Evolutionary conservation across 2,888 invertebrate genomes (phyloP), one percentile per base, ranked within the genome.

Genomic region (Pogonocherus hispidulus): DNA sequence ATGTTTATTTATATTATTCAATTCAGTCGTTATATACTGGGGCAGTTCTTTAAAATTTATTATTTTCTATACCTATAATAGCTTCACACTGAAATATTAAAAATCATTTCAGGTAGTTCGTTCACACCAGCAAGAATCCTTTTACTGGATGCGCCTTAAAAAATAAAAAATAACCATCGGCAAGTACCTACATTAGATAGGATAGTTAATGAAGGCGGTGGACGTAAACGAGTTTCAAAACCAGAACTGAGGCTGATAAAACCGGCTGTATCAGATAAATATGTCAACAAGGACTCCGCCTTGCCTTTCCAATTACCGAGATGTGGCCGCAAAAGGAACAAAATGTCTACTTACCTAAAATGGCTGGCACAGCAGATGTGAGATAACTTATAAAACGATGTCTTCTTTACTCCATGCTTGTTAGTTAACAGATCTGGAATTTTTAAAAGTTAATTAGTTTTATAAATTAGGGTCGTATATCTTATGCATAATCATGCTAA

Each of bases 251-350:
- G 76, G 72, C 80, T 76, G 80, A 83, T 81, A 83, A 81, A 82
- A 81, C 81, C 81, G 81, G 81, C 83, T 79, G 82, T 77, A 82
- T 84, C 84, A 81, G 84, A 85, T 85, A 85, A 84, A 85, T 82
- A 84, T 84, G 84, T 85, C 85, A 84, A 83, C 82, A 66, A 77
- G 78, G 74, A 78, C 82, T 79, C 83, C 83, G 82, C 84, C 83
- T 81, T 78, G 79, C 76, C 63, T 75, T 74, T 76, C 82, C 81
- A 81, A 82, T 82, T 82, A 82, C 76, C 69, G 76, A 75, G 72
- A 74, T 66, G 72, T 67, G 66, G 74, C 78, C 79, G 78, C 76
- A 76, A 78, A 79, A 79, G 71, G 75, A 78, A 76, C 76, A 81
- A 81, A 80, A 81, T 81, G 79, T 75, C 76, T 66, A 82, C 84